phyloP scores from a whole-genome alignment of 2,888 invertebrate species.

The Dynastes maya region DNA sequence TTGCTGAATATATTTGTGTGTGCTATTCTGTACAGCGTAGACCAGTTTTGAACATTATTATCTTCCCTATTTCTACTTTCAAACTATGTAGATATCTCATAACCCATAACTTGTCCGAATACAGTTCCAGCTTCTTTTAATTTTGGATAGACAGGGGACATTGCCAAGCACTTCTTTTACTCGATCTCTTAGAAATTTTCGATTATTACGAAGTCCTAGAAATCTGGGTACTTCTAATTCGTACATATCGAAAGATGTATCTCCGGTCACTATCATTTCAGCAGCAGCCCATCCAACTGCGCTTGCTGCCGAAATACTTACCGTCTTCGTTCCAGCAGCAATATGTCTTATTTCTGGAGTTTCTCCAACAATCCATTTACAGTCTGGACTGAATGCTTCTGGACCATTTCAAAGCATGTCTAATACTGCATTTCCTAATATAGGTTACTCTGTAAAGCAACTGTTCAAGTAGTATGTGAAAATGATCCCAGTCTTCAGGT shows the following conservation, averaged over 20 bases:
- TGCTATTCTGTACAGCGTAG: conserved; percentile 79
- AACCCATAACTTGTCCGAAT: conserved; percentile 98
- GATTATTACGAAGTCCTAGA: conserved; percentile 94
- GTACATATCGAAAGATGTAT: conserved; percentile 88
- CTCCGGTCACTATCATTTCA: conserved; percentile 88
- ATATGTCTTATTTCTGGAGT: conserved; percentile 91
- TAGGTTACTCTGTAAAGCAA: conserved; percentile 87
- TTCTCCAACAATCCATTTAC: conserved; percentile 96
- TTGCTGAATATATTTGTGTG: conserved; percentile 90
- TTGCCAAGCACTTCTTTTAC: conserved; percentile 94
- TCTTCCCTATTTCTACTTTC: conserved; percentile 72
- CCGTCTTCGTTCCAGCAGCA: conserved; percentile 96
- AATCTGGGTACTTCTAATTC: conserved; percentile 92
- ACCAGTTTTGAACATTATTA: conserved; percentile 68
- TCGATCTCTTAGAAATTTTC: conserved; percentile 91
- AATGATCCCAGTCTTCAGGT: conserved; percentile 97
- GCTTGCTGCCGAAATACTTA: conserved; percentile 95
- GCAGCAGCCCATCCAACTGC: conserved; percentile 94
- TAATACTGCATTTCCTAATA: conserved; percentile 81
- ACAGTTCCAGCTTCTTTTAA: conserved; percentile 93
- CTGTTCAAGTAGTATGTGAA: conserved; percentile 90
- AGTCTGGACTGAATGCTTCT: conserved; percentile 97
- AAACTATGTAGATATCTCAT: conserved; percentile 96
- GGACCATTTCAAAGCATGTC: conserved; percentile 90
- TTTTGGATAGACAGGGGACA: conserved; percentile 96